phyloP scores from a whole-genome alignment of 2,888 invertebrate genomes.

The Pediacus dermestoides region DNA sequence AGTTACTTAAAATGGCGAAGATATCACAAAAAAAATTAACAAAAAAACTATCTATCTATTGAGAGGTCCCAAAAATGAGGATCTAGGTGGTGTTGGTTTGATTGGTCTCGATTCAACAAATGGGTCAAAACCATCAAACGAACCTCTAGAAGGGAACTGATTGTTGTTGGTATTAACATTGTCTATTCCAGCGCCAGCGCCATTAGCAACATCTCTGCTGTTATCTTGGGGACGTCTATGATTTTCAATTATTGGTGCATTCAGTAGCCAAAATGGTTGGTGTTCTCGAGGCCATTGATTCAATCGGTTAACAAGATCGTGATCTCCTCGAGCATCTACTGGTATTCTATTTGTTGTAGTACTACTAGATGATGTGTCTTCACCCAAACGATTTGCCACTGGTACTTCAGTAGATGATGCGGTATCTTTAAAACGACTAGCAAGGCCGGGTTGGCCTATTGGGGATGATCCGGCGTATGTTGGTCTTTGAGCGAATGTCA shows the following conservation, averaged over 20 bases:
- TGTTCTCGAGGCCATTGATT: slow-evolving; percentile 63
- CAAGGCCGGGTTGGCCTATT: slow-evolving; percentile 59
- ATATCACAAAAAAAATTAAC: too few species aligned
- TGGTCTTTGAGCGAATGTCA: slow-evolving; percentile 57
- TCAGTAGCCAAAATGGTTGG: slow-evolving; percentile 71
- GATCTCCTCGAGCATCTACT: slow-evolving; percentile 64
- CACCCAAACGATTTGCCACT: slow-evolving; percentile 56
- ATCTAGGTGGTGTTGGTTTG: too few species aligned
- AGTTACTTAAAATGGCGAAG: too few species aligned
- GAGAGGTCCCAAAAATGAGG: too few species aligned
- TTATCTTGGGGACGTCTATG: slow-evolving; percentile 23
- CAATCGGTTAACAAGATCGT: slow-evolving; percentile 59
- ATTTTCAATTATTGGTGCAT: slow-evolving; percentile 62
- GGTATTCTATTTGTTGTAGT: slow-evolving; percentile 54
- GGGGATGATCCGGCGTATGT: slow-evolving; percentile 60
- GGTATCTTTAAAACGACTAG: slow-evolving; percentile 44
- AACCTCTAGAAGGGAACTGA: too few species aligned
- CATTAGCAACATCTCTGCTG: too few species aligned
- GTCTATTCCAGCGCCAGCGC: too few species aligned
- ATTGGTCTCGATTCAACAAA: too few species aligned
- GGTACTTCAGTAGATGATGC: too few species aligned
- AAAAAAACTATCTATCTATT: too few species aligned
- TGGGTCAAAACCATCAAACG: too few species aligned
- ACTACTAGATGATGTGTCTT: slow-evolving; percentile 46
- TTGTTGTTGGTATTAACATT: too few species aligned